Percentiles rank a stretch among this genome's conserved stretches.
Conservation (phyloP, 1,140 invertebrate genomes). For the Hylaeus anthracinus region DNA sequence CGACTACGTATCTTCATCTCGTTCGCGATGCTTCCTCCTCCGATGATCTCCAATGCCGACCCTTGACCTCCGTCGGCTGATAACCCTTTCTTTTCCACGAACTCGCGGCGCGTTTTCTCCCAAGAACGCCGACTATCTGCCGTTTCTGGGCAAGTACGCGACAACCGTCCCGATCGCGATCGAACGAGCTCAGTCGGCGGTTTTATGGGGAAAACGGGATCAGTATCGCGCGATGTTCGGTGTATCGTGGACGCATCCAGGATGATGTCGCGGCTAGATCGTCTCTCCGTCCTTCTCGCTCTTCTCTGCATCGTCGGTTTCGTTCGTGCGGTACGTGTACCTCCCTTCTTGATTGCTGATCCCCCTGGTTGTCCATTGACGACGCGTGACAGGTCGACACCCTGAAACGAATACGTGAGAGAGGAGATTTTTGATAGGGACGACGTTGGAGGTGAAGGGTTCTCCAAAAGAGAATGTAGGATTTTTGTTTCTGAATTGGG, state of each 20-base stretch:
- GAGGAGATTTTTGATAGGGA: no score
- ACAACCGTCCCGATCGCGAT: neutral
- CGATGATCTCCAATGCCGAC: slow-evolving; percentile 4
- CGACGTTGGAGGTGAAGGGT: no score
- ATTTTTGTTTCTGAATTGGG: no score
- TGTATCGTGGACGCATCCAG: slow-evolving; percentile 51
- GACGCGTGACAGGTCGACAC: neutral
- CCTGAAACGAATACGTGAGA: neutral
- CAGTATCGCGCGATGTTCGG: slow-evolving; percentile 42
- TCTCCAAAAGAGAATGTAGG: no score
- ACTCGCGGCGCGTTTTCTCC: slow-evolving; percentile 11
- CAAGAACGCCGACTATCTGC: slow-evolving; percentile 31
- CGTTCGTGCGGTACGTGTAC: slow-evolving; percentile 54
- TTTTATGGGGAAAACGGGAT: slow-evolving; percentile 34
- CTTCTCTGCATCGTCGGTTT: slow-evolving; percentile 13
- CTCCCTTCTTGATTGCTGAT: neutral
- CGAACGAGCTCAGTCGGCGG: neutral
- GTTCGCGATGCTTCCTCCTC: neutral
- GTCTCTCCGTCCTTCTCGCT: slow-evolving; percentile 21
- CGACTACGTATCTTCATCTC: neutral
- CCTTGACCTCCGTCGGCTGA: slow-evolving; percentile 41
- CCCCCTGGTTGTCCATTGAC: neutral
- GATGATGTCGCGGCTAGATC: slow-evolving; percentile 55
- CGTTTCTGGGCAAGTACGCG: slow-evolving; percentile 22
- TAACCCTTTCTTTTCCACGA: slow-evolving; percentile 47